Conservation (phyloP, 2,888 invertebrate genomes). For the Helicoverpa assulta region DNA sequence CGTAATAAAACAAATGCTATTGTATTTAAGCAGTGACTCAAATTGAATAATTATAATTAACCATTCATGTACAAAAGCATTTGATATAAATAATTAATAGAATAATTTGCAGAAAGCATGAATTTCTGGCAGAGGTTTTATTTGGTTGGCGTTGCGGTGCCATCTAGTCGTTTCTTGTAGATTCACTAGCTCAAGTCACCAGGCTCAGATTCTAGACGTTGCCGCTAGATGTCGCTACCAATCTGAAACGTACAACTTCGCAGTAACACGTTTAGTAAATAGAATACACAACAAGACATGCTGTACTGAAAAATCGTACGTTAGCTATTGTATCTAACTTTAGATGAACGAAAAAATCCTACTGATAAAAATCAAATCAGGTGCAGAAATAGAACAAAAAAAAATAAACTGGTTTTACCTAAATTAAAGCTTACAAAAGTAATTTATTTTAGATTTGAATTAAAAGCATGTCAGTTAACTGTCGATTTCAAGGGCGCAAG, state of each 20-base stretch:
- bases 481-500: slow-evolving; percentile 81
- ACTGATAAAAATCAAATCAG: not conserved
- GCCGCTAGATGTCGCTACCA: slow-evolving; percentile 71
- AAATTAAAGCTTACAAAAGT: no score
- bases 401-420: not conserved
- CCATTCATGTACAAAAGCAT: not conserved
- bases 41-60: slow-evolving; percentile 23
- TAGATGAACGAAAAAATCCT: no score
- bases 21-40: slow-evolving; percentile 19
- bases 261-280: not conserved
- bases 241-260: slow-evolving; percentile 7
- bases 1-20: slow-evolving; percentile 18
- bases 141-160: slow-evolving; percentile 50
- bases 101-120: not conserved
- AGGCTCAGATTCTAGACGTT: slow-evolving; percentile 50
- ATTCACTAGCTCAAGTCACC: slow-evolving; percentile 41
- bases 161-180: slow-evolving; percentile 68
- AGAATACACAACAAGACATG: not conserved
- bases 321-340: not conserved
- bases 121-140: not conserved
- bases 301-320: not conserved
- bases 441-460: slow-evolving; percentile 37
- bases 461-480: slow-evolving; percentile 65
- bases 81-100: not conserved
- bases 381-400: not conserved